Evolutionary conservation across 2,797 vertebrate species (phyloP).

Genomic region (Danio aesculapii): DNA sequence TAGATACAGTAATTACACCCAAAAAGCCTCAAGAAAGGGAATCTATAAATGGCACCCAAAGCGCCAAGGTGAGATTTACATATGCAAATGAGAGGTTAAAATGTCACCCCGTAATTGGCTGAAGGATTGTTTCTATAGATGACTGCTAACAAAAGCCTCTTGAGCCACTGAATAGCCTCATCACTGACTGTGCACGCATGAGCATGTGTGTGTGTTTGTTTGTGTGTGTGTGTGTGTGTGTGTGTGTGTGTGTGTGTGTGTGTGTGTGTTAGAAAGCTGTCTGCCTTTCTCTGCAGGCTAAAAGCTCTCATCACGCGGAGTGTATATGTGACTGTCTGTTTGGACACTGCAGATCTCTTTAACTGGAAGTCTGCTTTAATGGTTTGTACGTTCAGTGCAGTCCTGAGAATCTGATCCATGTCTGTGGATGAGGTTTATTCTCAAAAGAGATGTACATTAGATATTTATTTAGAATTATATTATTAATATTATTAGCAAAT

Average conservation of each 20-base stretch:
- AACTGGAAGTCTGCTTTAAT: constrained; percentile 42
- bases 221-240: constrained; percentile 30
- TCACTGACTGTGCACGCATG: constrained; percentile 54
- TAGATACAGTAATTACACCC: background rate
- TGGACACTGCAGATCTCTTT: constrained; percentile 36
- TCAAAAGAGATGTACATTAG: no score
- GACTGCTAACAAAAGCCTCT: constrained; percentile 42
- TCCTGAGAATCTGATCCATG: background rate
- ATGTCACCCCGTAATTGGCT: constrained; percentile 51
- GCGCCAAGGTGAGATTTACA: constrained; percentile 43
- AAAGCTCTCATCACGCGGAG: constrained; percentile 63
- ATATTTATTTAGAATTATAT: no score
- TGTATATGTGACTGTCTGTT: constrained; percentile 61
- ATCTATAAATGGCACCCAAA: constrained; percentile 16
- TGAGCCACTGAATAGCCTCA: constrained; percentile 42
- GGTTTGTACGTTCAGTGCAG: background rate
- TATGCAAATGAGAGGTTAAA: constrained; percentile 50
- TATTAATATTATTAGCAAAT: no score
- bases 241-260: constrained; percentile 34
- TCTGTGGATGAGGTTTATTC: constrained; percentile 8
- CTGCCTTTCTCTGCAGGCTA: constrained; percentile 58
- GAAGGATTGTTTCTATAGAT: constrained; percentile 51
- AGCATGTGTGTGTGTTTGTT: no score
- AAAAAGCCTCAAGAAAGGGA: background rate
- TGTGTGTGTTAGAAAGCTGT: constrained; percentile 27